phyloP scores from a whole-genome alignment of 2,113 vertebrate genomes.

The Centropristis striata region DNA sequence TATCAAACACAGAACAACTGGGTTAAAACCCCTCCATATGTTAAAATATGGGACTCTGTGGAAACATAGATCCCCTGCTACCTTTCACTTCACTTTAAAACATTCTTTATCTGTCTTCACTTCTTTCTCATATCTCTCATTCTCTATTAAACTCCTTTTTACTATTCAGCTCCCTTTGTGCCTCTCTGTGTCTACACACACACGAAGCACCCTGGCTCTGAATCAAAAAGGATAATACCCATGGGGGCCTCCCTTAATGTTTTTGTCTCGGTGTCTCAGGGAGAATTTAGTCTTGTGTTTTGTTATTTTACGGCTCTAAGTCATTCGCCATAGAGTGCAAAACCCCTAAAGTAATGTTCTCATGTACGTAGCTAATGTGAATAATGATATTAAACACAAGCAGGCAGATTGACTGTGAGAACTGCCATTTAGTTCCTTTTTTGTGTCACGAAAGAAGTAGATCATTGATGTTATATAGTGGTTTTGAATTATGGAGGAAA shows the following conservation, averaged over 20 bases:
- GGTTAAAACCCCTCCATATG: constrained; percentile 43
- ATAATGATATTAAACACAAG: constrained; percentile 53
- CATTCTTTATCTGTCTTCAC: constrained; percentile 28
- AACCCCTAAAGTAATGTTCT: constrained; percentile 47
- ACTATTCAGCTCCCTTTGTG: constrained; percentile 25
- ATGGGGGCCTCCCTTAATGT: constrained; percentile 43
- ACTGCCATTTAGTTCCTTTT: constrained; percentile 45
- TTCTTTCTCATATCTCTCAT: constrained; percentile 34
- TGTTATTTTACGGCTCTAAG: constrained; percentile 59
- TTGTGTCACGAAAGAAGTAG: constrained; percentile 32
- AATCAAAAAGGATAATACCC: constrained; percentile 63
- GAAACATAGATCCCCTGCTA: constrained; percentile 28
- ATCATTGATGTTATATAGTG: constrained; percentile 41
- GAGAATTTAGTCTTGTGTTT: constrained; percentile 58
- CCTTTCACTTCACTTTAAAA: constrained; percentile 45
- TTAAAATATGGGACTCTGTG: constrained; percentile 32
- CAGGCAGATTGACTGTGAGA: constrained; percentile 65
- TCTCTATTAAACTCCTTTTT: constrained; percentile 50
- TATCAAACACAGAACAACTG: constrained; percentile 29
- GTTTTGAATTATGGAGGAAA: constrained; percentile 64
- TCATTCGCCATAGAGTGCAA: constrained; percentile 40
- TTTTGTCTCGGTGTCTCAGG: constrained; percentile 58
- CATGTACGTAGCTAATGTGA: constrained; percentile 65
- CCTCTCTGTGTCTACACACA: constrained; percentile 20
- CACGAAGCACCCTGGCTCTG: constrained; percentile 46